phyloP scores from a whole-genome alignment of 2,888 invertebrate genomes.

The Ephialtes manifestator region DNA sequence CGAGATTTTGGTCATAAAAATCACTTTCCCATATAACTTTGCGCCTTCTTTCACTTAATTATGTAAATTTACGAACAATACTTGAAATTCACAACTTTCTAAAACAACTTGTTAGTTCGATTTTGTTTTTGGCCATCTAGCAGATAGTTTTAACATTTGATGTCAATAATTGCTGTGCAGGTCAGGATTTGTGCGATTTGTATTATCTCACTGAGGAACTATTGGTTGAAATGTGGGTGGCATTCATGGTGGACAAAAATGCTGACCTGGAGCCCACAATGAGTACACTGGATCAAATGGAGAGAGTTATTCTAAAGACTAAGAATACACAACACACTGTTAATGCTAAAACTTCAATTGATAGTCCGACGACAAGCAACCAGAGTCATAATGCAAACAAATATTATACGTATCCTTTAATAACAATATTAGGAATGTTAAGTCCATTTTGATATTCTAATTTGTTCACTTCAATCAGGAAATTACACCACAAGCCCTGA shows the following conservation, averaged over 20 bases:
- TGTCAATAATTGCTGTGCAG: conserved; percentile 68
- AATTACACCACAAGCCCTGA: background rate
- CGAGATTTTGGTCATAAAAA: too few relatives aligned
- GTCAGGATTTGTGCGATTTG: conserved; percentile 79
- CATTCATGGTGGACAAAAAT: conserved; percentile 74
- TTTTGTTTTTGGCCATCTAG: background rate
- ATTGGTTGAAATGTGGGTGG: conserved; percentile 82
- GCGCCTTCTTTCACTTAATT: too few relatives aligned
- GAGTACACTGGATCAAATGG: conserved; percentile 75
- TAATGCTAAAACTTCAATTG: background rate
- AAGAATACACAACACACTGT: conserved; percentile 29
- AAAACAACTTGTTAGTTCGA: background rate
- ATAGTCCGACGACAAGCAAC: conserved; percentile 6
- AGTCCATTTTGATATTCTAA: background rate
- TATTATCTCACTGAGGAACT: conserved; percentile 78
- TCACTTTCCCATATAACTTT: too few relatives aligned
- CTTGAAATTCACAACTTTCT: background rate
- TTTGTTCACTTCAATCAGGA: background rate
- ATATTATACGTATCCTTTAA: conserved; percentile 77
- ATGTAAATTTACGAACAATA: too few relatives aligned
- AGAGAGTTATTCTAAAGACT: conserved; percentile 70
- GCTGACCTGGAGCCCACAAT: conserved; percentile 74
- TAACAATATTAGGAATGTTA: background rate
- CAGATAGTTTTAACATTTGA: background rate
- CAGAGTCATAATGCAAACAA: conserved; percentile 11